phyloP scores from a whole-genome alignment of 2,888 invertebrate species.

The Pyrochroa serraticornis region DNA sequence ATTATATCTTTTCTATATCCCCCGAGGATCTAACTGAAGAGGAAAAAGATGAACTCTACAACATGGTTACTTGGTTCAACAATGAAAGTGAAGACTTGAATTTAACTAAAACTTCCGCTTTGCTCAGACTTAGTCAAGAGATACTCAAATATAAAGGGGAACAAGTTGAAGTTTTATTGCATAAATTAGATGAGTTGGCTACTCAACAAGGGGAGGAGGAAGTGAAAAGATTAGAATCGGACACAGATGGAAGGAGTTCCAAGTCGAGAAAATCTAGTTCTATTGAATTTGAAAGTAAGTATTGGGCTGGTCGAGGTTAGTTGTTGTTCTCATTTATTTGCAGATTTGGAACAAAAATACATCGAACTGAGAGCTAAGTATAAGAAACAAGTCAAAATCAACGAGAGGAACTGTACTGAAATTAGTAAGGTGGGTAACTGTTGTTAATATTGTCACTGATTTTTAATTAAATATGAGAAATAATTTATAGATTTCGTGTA shows the following conservation, averaged over 20 bases:
- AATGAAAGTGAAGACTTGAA: constrained; percentile 64
- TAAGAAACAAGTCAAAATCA: constrained; percentile 54
- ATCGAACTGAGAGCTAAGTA: constrained; percentile 55
- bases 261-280: constrained; percentile 49
- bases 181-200: constrained; percentile 62
- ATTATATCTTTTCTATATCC: constrained; percentile 63
- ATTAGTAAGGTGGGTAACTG: constrained; percentile 52
- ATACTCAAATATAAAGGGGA: constrained; percentile 72
- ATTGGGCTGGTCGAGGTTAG: constrained; percentile 40
- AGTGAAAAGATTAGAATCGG: constrained; percentile 48
- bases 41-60: constrained; percentile 69
- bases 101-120: constrained; percentile 62
- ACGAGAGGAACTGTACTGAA: constrained; percentile 52
- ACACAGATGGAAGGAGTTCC: constrained; percentile 50
- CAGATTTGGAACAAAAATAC: constrained; percentile 57
- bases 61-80: constrained; percentile 67
- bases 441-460: too few species aligned
- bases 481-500: too few species aligned
- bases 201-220: constrained; percentile 58
- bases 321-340: constrained; percentile 31
- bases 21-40: constrained; percentile 64
- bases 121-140: constrained; percentile 70
- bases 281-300: constrained; percentile 39
- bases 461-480: neutral
- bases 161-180: constrained; percentile 64